phyloP scores from a whole-genome alignment of 1,140 invertebrate species.

The Asobara japonica region DNA sequence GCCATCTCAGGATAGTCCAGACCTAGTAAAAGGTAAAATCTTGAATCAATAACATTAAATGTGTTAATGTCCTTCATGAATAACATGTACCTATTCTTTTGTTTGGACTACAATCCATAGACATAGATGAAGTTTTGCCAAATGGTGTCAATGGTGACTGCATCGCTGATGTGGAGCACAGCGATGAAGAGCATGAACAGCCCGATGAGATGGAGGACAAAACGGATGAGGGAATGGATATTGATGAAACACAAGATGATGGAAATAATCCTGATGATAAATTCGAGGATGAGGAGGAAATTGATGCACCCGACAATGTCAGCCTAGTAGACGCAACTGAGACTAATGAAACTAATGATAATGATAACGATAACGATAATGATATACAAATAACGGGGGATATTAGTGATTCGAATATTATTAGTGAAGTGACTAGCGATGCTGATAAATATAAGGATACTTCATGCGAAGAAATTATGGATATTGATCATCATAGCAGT shows the following conservation, averaged over 20 bases:
- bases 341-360: conserved; percentile 33
- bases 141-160: conserved; percentile 61
- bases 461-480: conserved; percentile 46
- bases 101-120: no score
- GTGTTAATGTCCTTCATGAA: conserved; percentile 21
- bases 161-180: conserved; percentile 56
- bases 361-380: conserved; percentile 36
- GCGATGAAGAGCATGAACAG: conserved; percentile 40
- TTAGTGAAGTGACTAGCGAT: conserved; percentile 52
- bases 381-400: conserved; percentile 38
- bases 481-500: conserved; percentile 58
- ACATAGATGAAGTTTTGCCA: conserved; percentile 56
- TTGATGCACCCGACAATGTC: conserved; percentile 33
- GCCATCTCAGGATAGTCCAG: conserved; percentile 52
- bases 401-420: conserved; percentile 51
- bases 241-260: conserved; percentile 33
- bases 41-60: neutral
- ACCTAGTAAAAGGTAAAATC: conserved; percentile 58
- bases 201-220: no score
- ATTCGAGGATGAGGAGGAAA: conserved; percentile 40
- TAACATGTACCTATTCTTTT: conserved; percentile 22
- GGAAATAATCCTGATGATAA: conserved; percentile 42
- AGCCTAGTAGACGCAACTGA: conserved; percentile 41
- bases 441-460: conserved; percentile 28
- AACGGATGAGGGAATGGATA: conserved; percentile 40